Base-by-base conservation (phyloP, 2,113 vertebrate genomes). In the Capreolus pygargus region DNA sequence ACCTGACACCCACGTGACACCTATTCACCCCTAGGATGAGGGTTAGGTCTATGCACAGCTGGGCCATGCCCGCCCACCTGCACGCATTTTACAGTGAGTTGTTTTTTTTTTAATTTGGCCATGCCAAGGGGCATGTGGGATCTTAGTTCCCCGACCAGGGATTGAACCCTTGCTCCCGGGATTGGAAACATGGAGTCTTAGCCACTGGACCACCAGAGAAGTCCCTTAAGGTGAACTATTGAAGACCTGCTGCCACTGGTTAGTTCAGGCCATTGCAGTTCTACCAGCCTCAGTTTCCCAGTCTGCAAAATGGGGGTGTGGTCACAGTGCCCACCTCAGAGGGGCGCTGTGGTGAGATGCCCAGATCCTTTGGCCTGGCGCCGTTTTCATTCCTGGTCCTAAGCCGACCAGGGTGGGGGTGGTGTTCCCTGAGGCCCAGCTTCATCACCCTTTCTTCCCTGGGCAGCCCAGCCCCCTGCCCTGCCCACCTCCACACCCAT, bases 1-100 rank as follows among this genome's bases (percentile, higher is more conserved):
- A 2, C 9, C 1, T 45, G 23, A 4, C 13, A 67, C 25, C 19
- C 9, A 0, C 0, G 23, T 64, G 16, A 6, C 7, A 36, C 39
- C 27, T 14, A 0, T 11, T 50, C 87, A 60, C 9, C 4, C 52
- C 55, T 3, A 19, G 91, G 55, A 9, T 13, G 28, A 5, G 27
- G 86, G 7, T 9, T 27, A 12, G n/a, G 43, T 13, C 15, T 1
- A 2, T 0, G 11, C 39, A 12, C 23, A 16, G 7, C 8, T 6
- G n/a, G 2, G 30, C 78, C 12, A 10, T 12, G 50, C 50, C 30
- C 2, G 2, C 50, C 50, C 19, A 54, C 1, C 9, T 11, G 3
- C 12, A 15, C 13, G 39, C 17, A 16, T 43, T 36, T 28, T 7
- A 7, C 4, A 43, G 79, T 30, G 55, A 84, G 14, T 13, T 23